Base-by-base conservation (phyloP, 1,140 invertebrate genomes). In the Paramacrobiotus metropolitanus region DNA sequence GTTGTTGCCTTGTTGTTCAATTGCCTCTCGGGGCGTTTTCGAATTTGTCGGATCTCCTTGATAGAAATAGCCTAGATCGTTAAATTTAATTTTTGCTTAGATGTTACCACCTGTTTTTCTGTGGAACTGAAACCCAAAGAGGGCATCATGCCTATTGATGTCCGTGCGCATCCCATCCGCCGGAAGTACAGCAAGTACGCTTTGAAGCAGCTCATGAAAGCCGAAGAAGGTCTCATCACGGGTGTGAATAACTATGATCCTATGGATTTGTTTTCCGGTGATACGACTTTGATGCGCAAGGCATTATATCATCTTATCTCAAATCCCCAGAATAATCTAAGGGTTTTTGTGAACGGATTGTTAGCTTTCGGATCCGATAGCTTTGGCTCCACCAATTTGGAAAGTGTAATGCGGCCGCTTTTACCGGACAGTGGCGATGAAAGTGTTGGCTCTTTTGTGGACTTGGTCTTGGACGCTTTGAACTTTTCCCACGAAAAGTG, bases 111-210 rank as follows among this genome's bases (percentile, higher is more conserved):
- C n/a, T n/a, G n/a, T n/a, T 55, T 55, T 24, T 20, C 15, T 4
- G 48, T 55, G 48, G 48, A 55, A 24, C 15, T 55, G 4, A 55
- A 55, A 55, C 48, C 48, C 4, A 55, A 55, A 24, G 48, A 55
- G 28, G 48, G 48, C 15, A 24, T 55, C 4, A 9, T 55, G 15
- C 48, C 48, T 28, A 24, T 24, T 15, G 48, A 24, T 24, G 48
- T 20, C 28, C 15, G 48, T 4, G 48, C 28, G 15, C 48, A 55
- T 55, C 48, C 48, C 4, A 24, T 24, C 15, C 48, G 48, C 15
- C 15, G 28, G 24, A 55, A 55, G 15, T 20, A 20, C 15, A 55
- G 48, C 48, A 55, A 55, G 24, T 55, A 55, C 24, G 4, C 4
- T 15, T 9, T 55, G 48, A 55, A 55, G 24, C 48, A 55, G 48